These are phyloP conservation scores for Panthera uncia DNA, from an alignment of 2,113 vertebrate genomes.

Conservation along the genomic window DNA sequence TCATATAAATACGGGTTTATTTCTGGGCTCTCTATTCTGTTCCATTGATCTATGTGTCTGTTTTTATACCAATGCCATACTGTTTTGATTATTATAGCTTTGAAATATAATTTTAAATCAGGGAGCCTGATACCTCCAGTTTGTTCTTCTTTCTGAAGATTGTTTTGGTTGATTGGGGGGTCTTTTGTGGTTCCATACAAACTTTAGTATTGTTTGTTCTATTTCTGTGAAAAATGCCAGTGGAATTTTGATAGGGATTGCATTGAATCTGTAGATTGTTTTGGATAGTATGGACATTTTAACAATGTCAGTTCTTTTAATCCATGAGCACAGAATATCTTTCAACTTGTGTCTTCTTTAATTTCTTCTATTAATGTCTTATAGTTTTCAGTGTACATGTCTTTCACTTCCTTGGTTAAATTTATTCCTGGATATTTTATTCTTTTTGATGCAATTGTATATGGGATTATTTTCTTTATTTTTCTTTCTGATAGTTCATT, in stretches of 20 bases:
- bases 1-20: neutral
- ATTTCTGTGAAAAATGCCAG: neutral
- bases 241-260: neutral
- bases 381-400: too few relatives aligned
- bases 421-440: neutral
- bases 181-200: neutral
- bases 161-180: neutral
- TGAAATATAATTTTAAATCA: neutral
- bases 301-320: neutral
- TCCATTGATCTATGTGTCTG: neutral
- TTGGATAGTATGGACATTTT: neutral
- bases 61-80: neutral
- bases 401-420: neutral
- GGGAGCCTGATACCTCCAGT: neutral
- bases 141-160: neutral
- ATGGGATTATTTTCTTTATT: neutral
- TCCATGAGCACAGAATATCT: too few relatives aligned
- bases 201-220: neutral
- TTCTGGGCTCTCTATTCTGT: neutral
- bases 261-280: neutral
- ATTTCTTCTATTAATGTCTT: too few relatives aligned
- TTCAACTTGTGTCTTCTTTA: too few relatives aligned
- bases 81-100: neutral
- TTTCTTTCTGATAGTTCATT: neutral
- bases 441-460: neutral